A percentile compares a stretch with the other conserved stretches of the same genome.
Evolutionary conservation across 2,888 invertebrate genomes (phyloP).

Genomic region (Zygogramma bicolorata): DNA sequence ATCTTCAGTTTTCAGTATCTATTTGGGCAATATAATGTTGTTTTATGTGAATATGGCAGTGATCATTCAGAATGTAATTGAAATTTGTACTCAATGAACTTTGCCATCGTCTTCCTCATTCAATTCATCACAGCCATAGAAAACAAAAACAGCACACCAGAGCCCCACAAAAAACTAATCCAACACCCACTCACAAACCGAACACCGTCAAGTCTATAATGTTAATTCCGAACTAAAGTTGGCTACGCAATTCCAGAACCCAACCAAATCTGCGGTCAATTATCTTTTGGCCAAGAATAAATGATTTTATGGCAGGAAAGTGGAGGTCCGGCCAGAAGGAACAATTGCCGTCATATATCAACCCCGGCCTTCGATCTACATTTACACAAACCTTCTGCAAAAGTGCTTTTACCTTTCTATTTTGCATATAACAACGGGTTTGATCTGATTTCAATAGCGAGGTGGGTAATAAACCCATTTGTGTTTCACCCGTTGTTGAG

Average conservation of each 20-base stretch:
- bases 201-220: conserved; percentile 41
- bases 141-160: neutral
- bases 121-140: neutral
- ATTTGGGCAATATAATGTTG: too few relatives aligned
- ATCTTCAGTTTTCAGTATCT: too few relatives aligned
- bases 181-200: neutral
- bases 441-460: conserved; percentile 41
- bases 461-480: conserved; percentile 52
- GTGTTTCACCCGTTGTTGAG: conserved; percentile 40
- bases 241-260: conserved; percentile 62
- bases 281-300: conserved; percentile 66
- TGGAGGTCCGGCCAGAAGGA: conserved; percentile 62
- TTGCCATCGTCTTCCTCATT: neutral
- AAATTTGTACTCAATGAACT: neutral
- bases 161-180: neutral
- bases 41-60: too few relatives aligned
- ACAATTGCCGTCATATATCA: conserved; percentile 64
- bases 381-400: conserved; percentile 53
- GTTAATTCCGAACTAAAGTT: conserved; percentile 60
- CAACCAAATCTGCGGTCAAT: conserved; percentile 67
- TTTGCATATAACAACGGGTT: conserved; percentile 41
- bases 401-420: conserved; percentile 42
- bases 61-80: neutral
- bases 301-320: conserved; percentile 66
- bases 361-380: conserved; percentile 56